Conservation (phyloP, 2,797 vertebrate genomes). For the Pogoniulus pusillus region DNA sequence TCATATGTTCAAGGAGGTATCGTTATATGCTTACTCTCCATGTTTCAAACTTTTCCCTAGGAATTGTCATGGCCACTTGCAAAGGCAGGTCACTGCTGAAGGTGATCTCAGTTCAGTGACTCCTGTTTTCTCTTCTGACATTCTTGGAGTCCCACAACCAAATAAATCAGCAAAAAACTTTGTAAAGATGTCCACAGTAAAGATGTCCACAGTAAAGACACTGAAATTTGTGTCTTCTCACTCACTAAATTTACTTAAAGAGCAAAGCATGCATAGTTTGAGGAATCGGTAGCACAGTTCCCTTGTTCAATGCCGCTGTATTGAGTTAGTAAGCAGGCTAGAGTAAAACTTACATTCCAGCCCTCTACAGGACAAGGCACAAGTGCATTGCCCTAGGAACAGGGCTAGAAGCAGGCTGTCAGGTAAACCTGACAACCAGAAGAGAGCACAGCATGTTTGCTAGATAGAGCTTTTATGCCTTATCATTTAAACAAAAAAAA, state of each 20-base stretch:
- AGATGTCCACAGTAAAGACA: not conserved
- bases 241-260: not conserved
- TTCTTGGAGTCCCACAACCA: not conserved
- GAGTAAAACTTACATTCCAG: not conserved
- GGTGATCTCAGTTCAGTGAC: not conserved
- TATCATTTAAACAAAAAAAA: conserved; percentile 1
- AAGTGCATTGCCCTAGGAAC: not conserved
- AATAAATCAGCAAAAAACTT: not conserved
- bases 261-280: not conserved
- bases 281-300: not conserved
- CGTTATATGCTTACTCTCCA: not conserved
- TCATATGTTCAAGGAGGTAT: not conserved
- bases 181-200: not conserved
- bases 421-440: not conserved
- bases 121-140: not conserved
- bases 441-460: not conserved
- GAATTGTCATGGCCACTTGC: not conserved
- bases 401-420: not conserved
- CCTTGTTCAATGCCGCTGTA: not conserved
- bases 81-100: not conserved
- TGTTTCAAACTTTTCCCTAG: not conserved
- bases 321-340: not conserved
- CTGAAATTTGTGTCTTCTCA: not conserved
- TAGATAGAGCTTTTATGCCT: not conserved
- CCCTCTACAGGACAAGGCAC: not conserved